A percentile compares a stretch with the other conserved stretches of the same genome.
phyloP scores from a whole-genome alignment of 2,797 vertebrate species.

The Antrozous pallidus region DNA sequence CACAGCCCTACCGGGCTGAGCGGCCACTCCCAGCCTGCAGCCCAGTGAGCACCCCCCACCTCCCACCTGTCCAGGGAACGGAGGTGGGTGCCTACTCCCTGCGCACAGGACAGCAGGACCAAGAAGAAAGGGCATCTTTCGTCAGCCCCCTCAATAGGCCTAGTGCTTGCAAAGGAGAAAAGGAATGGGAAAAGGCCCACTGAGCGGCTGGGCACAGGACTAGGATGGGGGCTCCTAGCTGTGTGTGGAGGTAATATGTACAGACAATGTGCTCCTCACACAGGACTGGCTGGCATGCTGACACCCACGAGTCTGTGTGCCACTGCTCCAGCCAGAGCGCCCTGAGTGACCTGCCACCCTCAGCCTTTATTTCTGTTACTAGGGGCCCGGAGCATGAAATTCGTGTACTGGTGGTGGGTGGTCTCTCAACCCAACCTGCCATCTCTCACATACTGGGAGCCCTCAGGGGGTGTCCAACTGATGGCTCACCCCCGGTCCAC shows the following conservation, averaged over 20 bases:
- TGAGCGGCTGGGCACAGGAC: background rate
- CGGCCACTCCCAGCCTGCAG: slow-evolving; percentile 72
- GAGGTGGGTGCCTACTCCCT: background rate
- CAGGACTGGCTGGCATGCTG: rapidly evolving
- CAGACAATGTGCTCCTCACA: background rate
- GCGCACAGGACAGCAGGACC: background rate
- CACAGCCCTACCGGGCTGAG: slow-evolving; percentile 75
- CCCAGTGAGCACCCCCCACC: background rate
- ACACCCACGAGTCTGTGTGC: background rate
- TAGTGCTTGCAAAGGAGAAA: background rate
- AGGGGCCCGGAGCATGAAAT: no score
- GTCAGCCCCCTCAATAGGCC: background rate
- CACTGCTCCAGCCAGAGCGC: background rate
- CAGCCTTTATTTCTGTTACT: background rate
- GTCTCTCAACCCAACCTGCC: no score
- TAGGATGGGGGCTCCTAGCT: background rate
- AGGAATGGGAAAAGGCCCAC: background rate
- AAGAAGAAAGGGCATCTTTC: background rate
- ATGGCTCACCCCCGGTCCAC: no score
- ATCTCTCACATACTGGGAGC: no score
- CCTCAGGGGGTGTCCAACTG: no score
- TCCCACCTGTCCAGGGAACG: background rate
- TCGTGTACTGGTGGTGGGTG: no score
- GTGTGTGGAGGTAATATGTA: background rate
- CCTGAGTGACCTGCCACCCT: no score